Conservation (phyloP, 2,113 vertebrate species). For the Ageneiosus marmoratus region DNA sequence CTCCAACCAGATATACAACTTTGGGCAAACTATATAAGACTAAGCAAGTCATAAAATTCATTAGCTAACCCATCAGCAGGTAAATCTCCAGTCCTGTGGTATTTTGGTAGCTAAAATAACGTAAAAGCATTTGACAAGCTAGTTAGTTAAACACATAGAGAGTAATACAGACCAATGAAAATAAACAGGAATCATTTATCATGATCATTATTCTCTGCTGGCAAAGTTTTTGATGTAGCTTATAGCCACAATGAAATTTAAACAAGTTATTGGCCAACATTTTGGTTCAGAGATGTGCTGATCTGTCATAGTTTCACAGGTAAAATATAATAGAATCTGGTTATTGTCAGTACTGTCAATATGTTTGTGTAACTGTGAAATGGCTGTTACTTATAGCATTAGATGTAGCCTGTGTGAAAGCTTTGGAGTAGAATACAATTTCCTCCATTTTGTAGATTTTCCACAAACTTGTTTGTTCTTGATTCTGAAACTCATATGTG, state of each 20-base stretch:
- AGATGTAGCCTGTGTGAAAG: background rate
- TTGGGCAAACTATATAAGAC: background rate
- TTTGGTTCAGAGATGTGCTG: background rate
- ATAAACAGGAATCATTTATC: background rate
- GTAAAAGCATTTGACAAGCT: background rate
- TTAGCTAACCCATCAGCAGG: background rate
- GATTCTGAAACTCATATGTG: background rate
- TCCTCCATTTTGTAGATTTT: background rate
- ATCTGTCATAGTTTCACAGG: background rate
- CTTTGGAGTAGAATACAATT: too few species aligned
- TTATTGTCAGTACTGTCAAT: background rate
- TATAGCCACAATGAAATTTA: background rate
- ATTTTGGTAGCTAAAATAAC: background rate
- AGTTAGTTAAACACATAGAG: background rate
- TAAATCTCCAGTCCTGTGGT: background rate
- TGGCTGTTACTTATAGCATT: background rate
- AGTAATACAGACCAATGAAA: background rate
- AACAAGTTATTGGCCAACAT: background rate
- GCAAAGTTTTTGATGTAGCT: background rate
- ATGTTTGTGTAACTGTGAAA: background rate
- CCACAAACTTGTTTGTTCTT: background rate
- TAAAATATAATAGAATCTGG: background rate
- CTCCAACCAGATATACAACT: background rate
- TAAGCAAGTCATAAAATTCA: background rate
- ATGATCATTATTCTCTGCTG: background rate